A percentile compares a stretch with the other conserved stretches of the same genome.
Conservation (phyloP, 2,888 invertebrate species). For the Girardia tigrina region DNA sequence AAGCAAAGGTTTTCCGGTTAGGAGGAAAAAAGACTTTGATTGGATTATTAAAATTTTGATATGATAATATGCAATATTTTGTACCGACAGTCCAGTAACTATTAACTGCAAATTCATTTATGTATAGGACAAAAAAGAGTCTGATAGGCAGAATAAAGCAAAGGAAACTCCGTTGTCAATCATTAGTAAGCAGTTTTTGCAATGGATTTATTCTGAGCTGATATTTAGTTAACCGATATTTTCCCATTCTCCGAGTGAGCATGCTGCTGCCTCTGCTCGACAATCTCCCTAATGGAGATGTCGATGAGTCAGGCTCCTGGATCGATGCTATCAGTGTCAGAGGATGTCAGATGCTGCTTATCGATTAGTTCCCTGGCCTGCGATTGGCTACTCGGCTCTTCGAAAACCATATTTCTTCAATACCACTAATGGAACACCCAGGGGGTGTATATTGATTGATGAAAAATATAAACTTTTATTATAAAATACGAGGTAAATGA, state of each 20-base stretch:
- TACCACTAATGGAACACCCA: neutral
- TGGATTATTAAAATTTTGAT: neutral
- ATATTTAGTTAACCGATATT: neutral
- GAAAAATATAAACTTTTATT: conserved; percentile 1
- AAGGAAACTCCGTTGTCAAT: conserved; percentile 23
- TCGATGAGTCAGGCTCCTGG: neutral
- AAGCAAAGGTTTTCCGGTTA: neutral
- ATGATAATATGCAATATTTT: neutral
- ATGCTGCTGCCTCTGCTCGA: neutral
- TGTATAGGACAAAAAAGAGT: neutral
- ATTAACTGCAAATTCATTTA: neutral
- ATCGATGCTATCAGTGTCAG: conserved; percentile 18
- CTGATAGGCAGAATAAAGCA: conserved; percentile 6
- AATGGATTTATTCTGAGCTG: neutral
- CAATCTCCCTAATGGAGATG: neutral
- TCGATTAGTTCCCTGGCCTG: conserved; percentile 7
- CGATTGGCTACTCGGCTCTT: neutral
- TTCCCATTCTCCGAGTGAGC: neutral
- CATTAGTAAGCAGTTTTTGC: conserved; percentile 10
- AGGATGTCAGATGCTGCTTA: conserved; percentile 9
- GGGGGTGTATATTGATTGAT: neutral
- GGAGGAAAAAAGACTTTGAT: neutral
- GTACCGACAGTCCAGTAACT: neutral
- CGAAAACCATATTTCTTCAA: neutral
- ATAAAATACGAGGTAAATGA: conserved; percentile 12